Base-by-base conservation (phyloP, 37 sponge, comb jelly and placozoan species). In the Haliclona indistincta region DNA sequence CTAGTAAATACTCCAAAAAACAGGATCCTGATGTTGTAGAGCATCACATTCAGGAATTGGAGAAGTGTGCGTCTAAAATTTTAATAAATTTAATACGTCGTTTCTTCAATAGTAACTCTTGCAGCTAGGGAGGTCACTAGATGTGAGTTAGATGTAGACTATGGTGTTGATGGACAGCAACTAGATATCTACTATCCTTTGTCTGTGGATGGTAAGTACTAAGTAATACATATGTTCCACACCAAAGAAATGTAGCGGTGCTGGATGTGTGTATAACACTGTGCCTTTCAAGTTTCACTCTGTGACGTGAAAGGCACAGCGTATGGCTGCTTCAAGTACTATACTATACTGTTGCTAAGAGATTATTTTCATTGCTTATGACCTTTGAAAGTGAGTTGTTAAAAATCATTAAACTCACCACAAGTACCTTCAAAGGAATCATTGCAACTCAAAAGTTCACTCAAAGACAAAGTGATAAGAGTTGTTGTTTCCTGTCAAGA, bases 131-230 rank as follows among this genome's bases (percentile, higher is more conserved):
- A 54, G 15, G 25, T 37, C 2, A 4, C 81, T 35, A 41, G 3
- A 34, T 82, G 88, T 81, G 88, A 88, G 17, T 69, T 88, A 40
- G 70, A 68, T 28, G 45, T 81, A 8, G 42, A 30, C 39, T 88
- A 77, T 65, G 71, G 37, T 17, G 63, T 37, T 30, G 75, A 60
- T 5, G 69, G 81, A 44, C 88, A 76, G 41, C 54, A 37, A 30
- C 66, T 88, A 63, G 88, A 88, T 35, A 76, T 81, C 34, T 88
- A 88, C 63, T 81, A 72, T 47, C 83, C 88, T 5, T 25, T 1
- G 23, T 4, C 26, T 28, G 49, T 49, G 26, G 43, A 28, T 30
- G 54, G 71, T 70, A 44, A 29, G 43, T 28, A 23, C 56, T 6
- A 3, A 29, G 23, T 6, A 3, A 23, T 55, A 29, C 56, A 23